Percentiles rank a stretch among this genome's conserved stretches.
Evolutionary conservation across 2,113 vertebrate species (phyloP).

Genomic region (Callaeas wilsoni): DNA sequence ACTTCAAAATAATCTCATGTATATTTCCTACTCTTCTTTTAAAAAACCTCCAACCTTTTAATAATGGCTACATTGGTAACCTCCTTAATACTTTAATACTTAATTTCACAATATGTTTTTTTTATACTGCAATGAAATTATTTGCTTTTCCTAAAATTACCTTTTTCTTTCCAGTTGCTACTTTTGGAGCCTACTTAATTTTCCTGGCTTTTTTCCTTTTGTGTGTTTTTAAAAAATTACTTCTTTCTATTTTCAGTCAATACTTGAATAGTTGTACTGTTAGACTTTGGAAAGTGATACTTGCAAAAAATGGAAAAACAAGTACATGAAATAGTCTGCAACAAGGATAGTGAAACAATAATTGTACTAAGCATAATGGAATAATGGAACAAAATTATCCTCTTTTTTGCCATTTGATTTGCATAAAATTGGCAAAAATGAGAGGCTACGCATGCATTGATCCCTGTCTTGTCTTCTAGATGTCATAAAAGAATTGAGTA

Average conservation of each 20-base stretch:
- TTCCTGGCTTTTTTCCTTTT: neutral
- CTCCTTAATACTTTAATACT: neutral
- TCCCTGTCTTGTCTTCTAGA: constrained; percentile 2
- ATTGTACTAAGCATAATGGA: neutral
- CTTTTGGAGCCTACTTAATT: neutral
- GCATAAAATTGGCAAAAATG: constrained; percentile 22
- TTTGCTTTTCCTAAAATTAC: neutral
- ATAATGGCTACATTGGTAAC: neutral
- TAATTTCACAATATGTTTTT: neutral
- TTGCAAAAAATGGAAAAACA: neutral
- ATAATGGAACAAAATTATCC: constrained; percentile 3
- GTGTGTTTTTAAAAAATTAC: neutral
- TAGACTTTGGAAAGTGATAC: neutral
- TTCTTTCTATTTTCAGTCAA: neutral
- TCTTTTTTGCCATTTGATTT: constrained; percentile 33
- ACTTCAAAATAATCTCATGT: neutral
- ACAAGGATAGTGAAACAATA: neutral
- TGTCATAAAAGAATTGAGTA: neutral
- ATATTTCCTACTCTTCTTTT: neutral
- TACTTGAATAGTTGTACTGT: neutral
- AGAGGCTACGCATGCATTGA: neutral
- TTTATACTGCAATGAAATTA: neutral
- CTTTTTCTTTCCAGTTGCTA: neutral
- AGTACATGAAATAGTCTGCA: neutral
- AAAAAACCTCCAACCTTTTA: neutral